phyloP scores from a whole-genome alignment of 2,113 vertebrate species.

The Pelodiscus sinensis region DNA sequence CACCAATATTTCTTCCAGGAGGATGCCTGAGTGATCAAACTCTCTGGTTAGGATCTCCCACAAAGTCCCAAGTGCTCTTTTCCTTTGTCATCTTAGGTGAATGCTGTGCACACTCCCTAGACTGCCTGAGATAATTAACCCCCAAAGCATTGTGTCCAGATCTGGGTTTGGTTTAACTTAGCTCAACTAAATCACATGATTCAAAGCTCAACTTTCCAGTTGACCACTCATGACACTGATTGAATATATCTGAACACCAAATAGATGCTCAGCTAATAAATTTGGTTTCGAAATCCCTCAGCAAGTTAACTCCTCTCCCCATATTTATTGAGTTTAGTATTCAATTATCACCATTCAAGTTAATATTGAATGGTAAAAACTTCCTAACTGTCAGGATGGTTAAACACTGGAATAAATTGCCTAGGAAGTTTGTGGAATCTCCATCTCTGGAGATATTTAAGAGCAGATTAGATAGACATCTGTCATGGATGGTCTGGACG shows the following conservation, averaged over 20 bases:
- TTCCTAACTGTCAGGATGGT: no score
- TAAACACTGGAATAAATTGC: no score
- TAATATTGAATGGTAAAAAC: no score
- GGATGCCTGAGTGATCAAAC: background rate
- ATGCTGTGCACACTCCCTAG: background rate
- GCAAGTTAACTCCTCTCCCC: background rate
- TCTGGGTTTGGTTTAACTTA: background rate
- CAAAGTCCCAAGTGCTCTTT: background rate
- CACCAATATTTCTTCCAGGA: background rate
- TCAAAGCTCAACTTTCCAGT: rapidly evolving
- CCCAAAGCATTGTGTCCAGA: background rate
- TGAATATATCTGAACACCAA: background rate
- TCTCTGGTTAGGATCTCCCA: background rate
- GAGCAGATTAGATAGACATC: no score
- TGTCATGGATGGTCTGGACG: no score
- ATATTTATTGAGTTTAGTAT: background rate
- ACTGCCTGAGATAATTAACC: background rate
- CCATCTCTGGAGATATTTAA: no score
- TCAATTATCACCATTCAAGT: background rate
- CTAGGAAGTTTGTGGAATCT: no score
- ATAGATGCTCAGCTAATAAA: rapidly evolving
- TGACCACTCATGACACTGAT: rapidly evolving
- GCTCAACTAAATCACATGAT: rapidly evolving
- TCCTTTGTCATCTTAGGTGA: background rate
- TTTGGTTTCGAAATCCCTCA: background rate